Percentiles rank a stretch among this genome's conserved stretches.
Conservation (phyloP, 2,888 invertebrate species). For the Clostera curtula region DNA sequence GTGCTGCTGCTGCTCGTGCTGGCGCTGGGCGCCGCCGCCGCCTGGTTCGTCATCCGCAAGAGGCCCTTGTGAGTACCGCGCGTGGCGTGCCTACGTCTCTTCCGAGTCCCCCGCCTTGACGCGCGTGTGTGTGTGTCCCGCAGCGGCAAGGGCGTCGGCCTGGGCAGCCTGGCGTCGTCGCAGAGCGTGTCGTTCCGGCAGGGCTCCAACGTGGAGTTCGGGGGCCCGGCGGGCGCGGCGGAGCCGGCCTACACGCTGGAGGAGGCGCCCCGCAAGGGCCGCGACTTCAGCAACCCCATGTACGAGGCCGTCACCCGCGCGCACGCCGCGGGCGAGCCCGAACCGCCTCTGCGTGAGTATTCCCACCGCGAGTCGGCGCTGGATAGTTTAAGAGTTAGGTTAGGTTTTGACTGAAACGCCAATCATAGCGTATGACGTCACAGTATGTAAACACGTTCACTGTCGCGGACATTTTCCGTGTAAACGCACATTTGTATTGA, state of each 20-base stretch:
- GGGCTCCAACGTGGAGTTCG: constrained; percentile 95
- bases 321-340: constrained; percentile 50
- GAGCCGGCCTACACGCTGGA: constrained; percentile 87
- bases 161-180: constrained; percentile 87
- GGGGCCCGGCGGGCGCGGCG: constrained; percentile 51
- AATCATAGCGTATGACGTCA: no score
- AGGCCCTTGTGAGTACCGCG: constrained; percentile 85
- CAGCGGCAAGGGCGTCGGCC: constrained; percentile 87
- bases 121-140: not conserved
- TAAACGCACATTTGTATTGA: no score
- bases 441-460: no score
- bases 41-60: constrained; percentile 88
- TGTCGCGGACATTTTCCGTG: no score
- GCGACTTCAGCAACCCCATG: constrained; percentile 98
- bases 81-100: not conserved
- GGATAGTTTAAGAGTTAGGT: no score
- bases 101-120: not conserved
- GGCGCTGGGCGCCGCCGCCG: constrained; percentile 81
- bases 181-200: constrained; percentile 95
- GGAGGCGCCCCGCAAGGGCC: constrained; percentile 80
- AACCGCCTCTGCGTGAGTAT: constrained; percentile 50
- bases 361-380: not conserved
- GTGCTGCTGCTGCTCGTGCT: constrained; percentile 86
- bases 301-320: constrained; percentile 91
- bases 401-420: no score